Percentiles rank a stretch among this genome's conserved stretches.
phyloP scores from a whole-genome alignment of 2,888 invertebrate genomes.

The Fragum fragum region DNA sequence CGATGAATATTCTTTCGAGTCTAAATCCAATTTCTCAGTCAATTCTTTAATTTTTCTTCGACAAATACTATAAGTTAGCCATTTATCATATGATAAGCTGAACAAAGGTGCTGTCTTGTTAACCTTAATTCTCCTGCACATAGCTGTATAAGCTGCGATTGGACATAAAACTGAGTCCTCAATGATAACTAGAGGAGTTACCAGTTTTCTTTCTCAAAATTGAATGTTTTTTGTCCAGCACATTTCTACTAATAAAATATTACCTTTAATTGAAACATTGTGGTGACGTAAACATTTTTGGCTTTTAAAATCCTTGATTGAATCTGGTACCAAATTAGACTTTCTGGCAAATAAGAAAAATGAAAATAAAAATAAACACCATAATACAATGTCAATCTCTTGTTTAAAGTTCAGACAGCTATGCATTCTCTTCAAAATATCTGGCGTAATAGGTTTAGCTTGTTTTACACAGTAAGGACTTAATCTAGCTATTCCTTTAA shows the following conservation, averaged over 20 bases:
- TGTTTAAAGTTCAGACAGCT: background rate
- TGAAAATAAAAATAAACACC: conserved; percentile 4
- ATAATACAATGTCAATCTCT: background rate
- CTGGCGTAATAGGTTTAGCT: background rate
- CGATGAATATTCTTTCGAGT: background rate
- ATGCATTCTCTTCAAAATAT: background rate
- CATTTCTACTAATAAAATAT: background rate
- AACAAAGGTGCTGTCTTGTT: background rate
- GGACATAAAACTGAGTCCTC: too few species aligned
- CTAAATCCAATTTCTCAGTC: background rate
- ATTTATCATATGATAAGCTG: background rate
- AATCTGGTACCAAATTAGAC: conserved; percentile 7
- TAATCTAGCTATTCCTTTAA: background rate
- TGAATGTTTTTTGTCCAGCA: background rate
- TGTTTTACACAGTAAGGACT: background rate
- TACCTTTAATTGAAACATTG: background rate
- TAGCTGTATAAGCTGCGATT: background rate
- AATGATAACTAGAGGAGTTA: too few species aligned
- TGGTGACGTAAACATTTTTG: background rate
- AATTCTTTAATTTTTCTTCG: background rate
- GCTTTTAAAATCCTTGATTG: background rate
- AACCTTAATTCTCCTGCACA: background rate
- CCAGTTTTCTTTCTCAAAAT: background rate
- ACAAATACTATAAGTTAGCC: background rate
- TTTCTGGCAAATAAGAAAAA: conserved; percentile 13